These are phyloP conservation scores for Agriopis marginaria DNA, from an alignment of 2,888 invertebrate species.

Conservation along the genomic window DNA sequence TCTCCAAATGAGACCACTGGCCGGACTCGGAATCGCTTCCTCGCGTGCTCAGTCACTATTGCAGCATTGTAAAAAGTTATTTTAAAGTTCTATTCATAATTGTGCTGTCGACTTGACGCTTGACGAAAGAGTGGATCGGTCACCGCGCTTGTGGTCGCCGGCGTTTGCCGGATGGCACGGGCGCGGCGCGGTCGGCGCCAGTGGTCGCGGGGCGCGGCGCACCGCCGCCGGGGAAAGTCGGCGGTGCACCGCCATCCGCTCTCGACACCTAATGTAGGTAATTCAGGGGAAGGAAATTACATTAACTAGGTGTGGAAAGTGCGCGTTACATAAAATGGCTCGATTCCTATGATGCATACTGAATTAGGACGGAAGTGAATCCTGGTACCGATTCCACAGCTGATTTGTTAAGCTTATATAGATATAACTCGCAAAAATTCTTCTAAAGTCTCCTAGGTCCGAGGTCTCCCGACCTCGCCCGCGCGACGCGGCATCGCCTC, in stretches of 20 bases:
- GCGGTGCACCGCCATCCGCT: slow-evolving; percentile 43
- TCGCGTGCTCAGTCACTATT: slow-evolving; percentile 14
- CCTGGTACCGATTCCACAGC: slow-evolving; percentile 85
- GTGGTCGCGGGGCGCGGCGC: slow-evolving; percentile 18
- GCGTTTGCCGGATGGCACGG: neutral
- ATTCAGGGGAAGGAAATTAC: slow-evolving; percentile 81
- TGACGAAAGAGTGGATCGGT: slow-evolving; percentile 25
- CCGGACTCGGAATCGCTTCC: slow-evolving; percentile 16
- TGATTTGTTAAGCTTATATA: slow-evolving; percentile 84
- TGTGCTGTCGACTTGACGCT: slow-evolving; percentile 39
- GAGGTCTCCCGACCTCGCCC: slow-evolving; percentile 72
- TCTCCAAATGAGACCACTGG: slow-evolving; percentile 41
- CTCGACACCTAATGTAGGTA: slow-evolving; percentile 74
- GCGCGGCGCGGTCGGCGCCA: slow-evolving; percentile 6
- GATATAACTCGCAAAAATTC: slow-evolving; percentile 82
- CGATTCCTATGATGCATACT: slow-evolving; percentile 86
- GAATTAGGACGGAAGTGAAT: slow-evolving; percentile 86
- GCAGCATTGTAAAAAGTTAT: slow-evolving; percentile 32
- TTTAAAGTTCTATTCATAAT: slow-evolving; percentile 28
- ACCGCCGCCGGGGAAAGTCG: slow-evolving; percentile 40
- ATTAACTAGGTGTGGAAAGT: slow-evolving; percentile 78
- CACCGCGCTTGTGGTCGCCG: neutral
- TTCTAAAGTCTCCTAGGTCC: slow-evolving; percentile 73
- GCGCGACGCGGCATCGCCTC: slow-evolving; percentile 69
- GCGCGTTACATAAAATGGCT: slow-evolving; percentile 87